These are phyloP conservation scores for Tillus elongatus DNA, from an alignment of 2,888 invertebrate genomes.

Conservation along the genomic window DNA sequence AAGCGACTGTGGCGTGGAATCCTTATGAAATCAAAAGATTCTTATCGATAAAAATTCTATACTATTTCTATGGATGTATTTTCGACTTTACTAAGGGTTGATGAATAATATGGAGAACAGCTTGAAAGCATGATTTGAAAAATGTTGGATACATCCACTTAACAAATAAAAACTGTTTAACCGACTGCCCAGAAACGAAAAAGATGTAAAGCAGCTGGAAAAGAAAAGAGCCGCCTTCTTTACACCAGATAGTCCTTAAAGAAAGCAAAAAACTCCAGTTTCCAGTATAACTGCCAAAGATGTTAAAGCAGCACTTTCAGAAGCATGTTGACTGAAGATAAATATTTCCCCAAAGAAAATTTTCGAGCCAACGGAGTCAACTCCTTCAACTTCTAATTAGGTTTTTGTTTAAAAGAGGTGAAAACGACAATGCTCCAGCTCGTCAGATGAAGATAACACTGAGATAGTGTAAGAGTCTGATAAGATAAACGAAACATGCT, in stretches of 20 bases:
- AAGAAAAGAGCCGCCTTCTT: background rate
- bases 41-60: conserved; percentile 16
- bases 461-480: too few species aligned
- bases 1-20: conserved; percentile 13
- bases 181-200: conserved; percentile 9
- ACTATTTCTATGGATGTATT: conserved; percentile 17
- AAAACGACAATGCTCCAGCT: too few species aligned
- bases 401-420: too few species aligned
- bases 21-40: conserved; percentile 19
- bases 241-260: too few species aligned
- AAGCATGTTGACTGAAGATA: too few species aligned
- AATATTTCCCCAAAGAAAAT: too few species aligned
- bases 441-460: too few species aligned
- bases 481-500: too few species aligned
- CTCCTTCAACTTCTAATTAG: too few species aligned
- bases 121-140: conserved; percentile 14
- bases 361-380: too few species aligned
- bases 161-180: conserved; percentile 7
- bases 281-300: conserved; percentile 9
- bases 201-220: background rate
- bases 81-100: conserved; percentile 15
- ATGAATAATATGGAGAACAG: conserved; percentile 9
- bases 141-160: conserved; percentile 15
- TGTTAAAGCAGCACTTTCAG: too few species aligned
- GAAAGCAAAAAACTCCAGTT: conserved; percentile 11